A percentile compares a stretch with the other conserved stretches of the same genome.
Conservation (phyloP, 2,797 vertebrate species). For the Merluccius polli region DNA sequence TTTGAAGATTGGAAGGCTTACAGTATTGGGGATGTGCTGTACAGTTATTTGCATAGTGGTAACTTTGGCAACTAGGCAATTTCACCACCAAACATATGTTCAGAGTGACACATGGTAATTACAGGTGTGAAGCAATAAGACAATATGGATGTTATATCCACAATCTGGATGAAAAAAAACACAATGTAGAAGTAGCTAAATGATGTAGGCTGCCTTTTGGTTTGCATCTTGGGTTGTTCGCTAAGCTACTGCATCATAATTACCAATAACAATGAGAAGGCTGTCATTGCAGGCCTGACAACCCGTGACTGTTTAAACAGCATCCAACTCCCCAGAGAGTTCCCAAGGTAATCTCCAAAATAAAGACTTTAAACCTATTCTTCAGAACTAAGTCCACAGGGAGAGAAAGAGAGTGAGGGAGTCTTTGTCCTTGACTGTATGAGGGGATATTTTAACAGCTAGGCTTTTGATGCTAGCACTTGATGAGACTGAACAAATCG, state of each 20-base stretch:
- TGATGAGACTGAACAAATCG: not conserved
- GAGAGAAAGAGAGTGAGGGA: not conserved
- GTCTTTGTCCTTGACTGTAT: not conserved
- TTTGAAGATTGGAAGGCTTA: not conserved
- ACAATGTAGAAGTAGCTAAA: not conserved
- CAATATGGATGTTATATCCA: not conserved
- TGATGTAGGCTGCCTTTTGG: not conserved
- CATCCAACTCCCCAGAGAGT: not conserved
- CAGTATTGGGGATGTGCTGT: not conserved
- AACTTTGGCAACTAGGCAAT: no score
- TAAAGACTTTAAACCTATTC: not conserved
- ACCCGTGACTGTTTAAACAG: not conserved
- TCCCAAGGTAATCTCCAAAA: not conserved
- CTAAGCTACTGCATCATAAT: not conserved
- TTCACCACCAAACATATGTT: not conserved
- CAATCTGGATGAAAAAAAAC: not conserved
- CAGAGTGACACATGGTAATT: not conserved
- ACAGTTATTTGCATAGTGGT: not conserved
- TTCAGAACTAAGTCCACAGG: not conserved
- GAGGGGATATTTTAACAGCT: not conserved
- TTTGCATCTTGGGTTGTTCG: not conserved
- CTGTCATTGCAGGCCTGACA: not conserved
- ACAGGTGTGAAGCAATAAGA: not conserved
- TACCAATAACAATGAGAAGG: not conserved
- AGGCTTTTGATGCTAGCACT: no score